A percentile compares a stretch with the other conserved stretches of the same genome.
Evolutionary conservation across 1,140 invertebrate genomes (phyloP).

Genomic region (Drosophila oshimai): DNA sequence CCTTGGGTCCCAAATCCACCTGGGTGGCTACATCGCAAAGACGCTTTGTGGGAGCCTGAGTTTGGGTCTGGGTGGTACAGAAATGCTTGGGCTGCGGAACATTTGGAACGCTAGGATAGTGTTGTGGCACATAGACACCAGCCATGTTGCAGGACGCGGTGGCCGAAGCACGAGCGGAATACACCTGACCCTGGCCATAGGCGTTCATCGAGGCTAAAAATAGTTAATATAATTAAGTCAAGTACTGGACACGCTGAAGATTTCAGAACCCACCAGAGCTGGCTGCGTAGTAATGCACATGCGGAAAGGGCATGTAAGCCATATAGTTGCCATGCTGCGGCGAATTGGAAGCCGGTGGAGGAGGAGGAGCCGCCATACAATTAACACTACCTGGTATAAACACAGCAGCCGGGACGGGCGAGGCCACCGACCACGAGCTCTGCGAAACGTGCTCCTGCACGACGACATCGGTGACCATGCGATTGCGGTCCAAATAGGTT

Average conservation of each 20-base stretch:
- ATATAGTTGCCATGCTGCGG: too few relatives aligned
- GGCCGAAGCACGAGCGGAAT: conserved; percentile 32
- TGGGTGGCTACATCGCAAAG: conserved; percentile 48
- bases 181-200: conserved; percentile 42
- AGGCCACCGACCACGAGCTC: conserved; percentile 44
- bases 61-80: conserved; percentile 14
- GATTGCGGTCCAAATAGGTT: conserved; percentile 57
- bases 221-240: not conserved
- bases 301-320: conserved; percentile 33
- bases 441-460: conserved; percentile 65
- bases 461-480: conserved; percentile 48
- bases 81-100: conserved; percentile 4
- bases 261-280: conserved; percentile 31
- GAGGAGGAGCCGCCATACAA: not conserved
- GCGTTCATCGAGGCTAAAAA: conserved; percentile 49
- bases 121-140: conserved; percentile 10
- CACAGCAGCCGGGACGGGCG: not conserved
- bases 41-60: not conserved
- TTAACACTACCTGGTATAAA: conserved; percentile 6
- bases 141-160: conserved; percentile 24
- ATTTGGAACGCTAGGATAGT: not conserved
- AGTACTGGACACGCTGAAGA: too few relatives aligned
- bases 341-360: not conserved
- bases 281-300: conserved; percentile 49
- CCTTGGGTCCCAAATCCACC: not conserved